phyloP scores from a whole-genome alignment of 2,113 vertebrate species.

The Leptosomus discolor region DNA sequence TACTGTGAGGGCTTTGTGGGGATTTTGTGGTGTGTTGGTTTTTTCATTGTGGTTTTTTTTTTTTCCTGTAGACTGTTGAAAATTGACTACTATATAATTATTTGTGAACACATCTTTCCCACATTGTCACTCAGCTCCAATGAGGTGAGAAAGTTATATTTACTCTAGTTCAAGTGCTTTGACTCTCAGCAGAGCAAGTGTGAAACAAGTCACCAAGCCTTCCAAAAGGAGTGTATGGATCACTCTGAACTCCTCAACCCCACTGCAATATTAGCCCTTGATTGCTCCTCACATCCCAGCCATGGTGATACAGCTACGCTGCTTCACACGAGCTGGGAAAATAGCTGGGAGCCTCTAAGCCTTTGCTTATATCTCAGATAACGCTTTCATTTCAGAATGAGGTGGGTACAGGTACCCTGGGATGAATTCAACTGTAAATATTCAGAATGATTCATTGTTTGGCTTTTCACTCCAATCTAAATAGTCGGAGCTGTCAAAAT shows the following conservation, averaged over 20 bases:
- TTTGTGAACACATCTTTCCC: background rate
- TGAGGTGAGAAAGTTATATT: background rate
- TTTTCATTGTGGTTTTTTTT: background rate
- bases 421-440: constrained; percentile 65
- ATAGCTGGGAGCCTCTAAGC: background rate
- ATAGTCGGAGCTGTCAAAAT: constrained; percentile 65
- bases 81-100: background rate
- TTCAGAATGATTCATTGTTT: constrained; percentile 68
- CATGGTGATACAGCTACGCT: fast-evolving
- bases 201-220: background rate
- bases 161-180: background rate
- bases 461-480: constrained; percentile 60
- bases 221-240: background rate
- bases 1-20: background rate
- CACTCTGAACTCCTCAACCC: background rate
- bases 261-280: background rate
- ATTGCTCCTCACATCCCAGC: background rate
- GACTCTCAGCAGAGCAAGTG: background rate
- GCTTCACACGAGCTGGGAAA: background rate
- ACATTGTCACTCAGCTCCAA: background rate
- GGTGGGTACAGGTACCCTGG: constrained; percentile 51
- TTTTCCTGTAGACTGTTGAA: background rate
- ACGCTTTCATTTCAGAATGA: constrained; percentile 4
- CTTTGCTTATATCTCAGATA: background rate
- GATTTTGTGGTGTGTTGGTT: too few species aligned